phyloP scores from a whole-genome alignment of 1,140 invertebrate species.

The Cepaea nemoralis region DNA sequence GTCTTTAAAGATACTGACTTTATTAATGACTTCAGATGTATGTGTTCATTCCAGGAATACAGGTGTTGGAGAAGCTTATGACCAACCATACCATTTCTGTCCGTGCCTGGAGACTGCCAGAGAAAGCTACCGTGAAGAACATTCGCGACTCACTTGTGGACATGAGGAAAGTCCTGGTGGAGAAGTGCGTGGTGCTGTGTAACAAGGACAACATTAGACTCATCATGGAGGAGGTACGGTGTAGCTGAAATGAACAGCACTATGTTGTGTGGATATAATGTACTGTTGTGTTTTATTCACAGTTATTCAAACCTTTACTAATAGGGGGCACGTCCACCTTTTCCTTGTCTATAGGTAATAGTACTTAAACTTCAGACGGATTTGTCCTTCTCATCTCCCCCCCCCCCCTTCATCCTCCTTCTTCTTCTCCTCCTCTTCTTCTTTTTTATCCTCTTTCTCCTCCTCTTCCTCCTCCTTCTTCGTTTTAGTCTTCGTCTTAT shows the following conservation, averaged over 20 bases:
- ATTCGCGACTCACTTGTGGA: conserved; percentile 61
- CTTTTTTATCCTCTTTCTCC: background rate
- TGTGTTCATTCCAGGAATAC: conserved; percentile 58
- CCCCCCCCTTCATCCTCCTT: background rate
- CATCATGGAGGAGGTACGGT: conserved; percentile 56
- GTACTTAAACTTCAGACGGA: too few species aligned
- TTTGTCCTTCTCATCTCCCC: background rate
- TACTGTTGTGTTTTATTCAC: too few species aligned
- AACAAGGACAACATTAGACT: conserved; percentile 52
- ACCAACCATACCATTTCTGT: conserved; percentile 61
- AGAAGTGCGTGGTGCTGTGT: conserved; percentile 61
- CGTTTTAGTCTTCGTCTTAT: too few species aligned
- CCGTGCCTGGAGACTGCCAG: conserved; percentile 58
- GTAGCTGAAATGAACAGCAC: too few species aligned
- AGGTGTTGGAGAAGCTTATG: conserved; percentile 59
- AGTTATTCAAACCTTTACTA: too few species aligned
- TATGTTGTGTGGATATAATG: too few species aligned
- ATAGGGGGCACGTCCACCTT: too few species aligned
- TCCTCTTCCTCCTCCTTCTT: too few species aligned
- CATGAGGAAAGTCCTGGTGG: conserved; percentile 63
- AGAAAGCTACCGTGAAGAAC: conserved; percentile 37
- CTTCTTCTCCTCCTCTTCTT: background rate
- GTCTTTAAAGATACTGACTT: conserved; percentile 56
- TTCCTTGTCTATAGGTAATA: too few species aligned
- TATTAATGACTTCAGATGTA: conserved; percentile 53